Evolutionary conservation across 2,888 invertebrate species (phyloP).

Genomic region (Artemia sp.): DNA sequence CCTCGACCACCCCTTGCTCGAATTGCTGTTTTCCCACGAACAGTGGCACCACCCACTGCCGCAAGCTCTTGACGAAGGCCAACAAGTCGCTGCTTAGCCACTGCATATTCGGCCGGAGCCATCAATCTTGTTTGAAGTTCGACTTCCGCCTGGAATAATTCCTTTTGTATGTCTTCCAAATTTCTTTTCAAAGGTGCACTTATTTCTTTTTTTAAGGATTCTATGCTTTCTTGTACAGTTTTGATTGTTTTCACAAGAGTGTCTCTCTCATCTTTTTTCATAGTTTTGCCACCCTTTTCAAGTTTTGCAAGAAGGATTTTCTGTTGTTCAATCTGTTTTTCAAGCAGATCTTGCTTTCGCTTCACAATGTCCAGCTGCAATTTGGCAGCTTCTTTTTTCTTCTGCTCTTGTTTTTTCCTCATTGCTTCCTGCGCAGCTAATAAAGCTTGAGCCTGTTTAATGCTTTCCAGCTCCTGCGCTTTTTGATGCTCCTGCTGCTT

Average conservation of each 20-base stretch:
- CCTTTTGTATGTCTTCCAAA: conserved; percentile 21
- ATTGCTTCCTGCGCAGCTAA: conserved; percentile 47
- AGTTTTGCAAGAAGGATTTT: conserved; percentile 60
- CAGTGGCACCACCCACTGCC: neutral
- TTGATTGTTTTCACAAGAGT: conserved; percentile 61
- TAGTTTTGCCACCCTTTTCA: conserved; percentile 44
- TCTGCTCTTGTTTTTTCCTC: conserved; percentile 55
- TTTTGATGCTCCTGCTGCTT: conserved; percentile 31
- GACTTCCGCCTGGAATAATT: neutral
- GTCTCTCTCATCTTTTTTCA: conserved; percentile 46
- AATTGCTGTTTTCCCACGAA: conserved; percentile 31
- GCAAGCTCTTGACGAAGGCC: neutral
- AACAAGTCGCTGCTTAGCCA: conserved; percentile 10
- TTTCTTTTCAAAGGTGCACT: conserved; percentile 30
- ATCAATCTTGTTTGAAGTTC: neutral
- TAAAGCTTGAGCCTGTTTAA: conserved; percentile 35
- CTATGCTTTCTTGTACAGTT: conserved; percentile 62
- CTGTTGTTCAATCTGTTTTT: conserved; percentile 75
- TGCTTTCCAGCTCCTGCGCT: conserved; percentile 33
- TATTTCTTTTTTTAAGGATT: conserved; percentile 49
- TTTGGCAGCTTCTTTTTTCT: conserved; percentile 49
- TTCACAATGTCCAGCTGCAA: conserved; percentile 63
- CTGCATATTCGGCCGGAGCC: neutral
- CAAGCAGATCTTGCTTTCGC: conserved; percentile 65
- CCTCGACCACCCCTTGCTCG: conserved; percentile 28